These are phyloP conservation scores for Drosophila maculinotata DNA, from an alignment of 2,888 invertebrate genomes.

Conservation along the genomic window DNA sequence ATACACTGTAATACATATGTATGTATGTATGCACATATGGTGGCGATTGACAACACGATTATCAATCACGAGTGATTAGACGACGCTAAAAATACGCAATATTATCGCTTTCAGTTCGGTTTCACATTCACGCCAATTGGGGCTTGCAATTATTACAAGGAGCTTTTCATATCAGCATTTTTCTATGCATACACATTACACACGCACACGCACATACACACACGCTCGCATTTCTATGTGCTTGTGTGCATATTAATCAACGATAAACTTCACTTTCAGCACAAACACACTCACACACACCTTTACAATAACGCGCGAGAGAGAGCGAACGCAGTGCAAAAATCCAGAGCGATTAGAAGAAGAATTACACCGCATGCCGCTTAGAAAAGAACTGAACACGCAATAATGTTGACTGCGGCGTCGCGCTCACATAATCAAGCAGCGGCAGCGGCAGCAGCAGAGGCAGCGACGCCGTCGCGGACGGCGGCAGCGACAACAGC, in stretches of 20 bases:
- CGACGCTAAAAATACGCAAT: conserved; percentile 70
- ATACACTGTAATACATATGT: conserved; percentile 3
- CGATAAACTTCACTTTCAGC: conserved; percentile 66
- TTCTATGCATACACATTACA: conserved; percentile 4
- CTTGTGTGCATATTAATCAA: conserved; percentile 33
- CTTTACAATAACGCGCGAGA: conserved; percentile 40
- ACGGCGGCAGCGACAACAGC: conserved; percentile 40
- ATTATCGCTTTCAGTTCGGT: conserved; percentile 60
- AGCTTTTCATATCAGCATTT: conserved; percentile 32
- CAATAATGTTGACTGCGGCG: conserved; percentile 70
- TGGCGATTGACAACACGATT: conserved; percentile 63
- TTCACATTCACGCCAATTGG: conserved; percentile 42
- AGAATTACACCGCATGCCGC: conserved; percentile 84
- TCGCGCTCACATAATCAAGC: conserved; percentile 72
- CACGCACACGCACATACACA: not conserved
- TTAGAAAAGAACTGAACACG: conserved; percentile 84
- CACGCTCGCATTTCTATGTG: not conserved
- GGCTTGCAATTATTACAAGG: conserved; percentile 67
- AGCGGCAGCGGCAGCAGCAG: conserved; percentile 39
- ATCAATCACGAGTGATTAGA: conserved; percentile 76
- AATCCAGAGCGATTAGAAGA: conserved; percentile 71
- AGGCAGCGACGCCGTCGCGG: conserved; percentile 38
- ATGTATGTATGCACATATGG: conserved; percentile 9
- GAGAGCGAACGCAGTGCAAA: conserved; percentile 53
- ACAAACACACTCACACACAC: conserved; percentile 16